These are phyloP conservation scores for Nicator chloris DNA, from an alignment of 2,113 vertebrate species.

Conservation along the genomic window DNA sequence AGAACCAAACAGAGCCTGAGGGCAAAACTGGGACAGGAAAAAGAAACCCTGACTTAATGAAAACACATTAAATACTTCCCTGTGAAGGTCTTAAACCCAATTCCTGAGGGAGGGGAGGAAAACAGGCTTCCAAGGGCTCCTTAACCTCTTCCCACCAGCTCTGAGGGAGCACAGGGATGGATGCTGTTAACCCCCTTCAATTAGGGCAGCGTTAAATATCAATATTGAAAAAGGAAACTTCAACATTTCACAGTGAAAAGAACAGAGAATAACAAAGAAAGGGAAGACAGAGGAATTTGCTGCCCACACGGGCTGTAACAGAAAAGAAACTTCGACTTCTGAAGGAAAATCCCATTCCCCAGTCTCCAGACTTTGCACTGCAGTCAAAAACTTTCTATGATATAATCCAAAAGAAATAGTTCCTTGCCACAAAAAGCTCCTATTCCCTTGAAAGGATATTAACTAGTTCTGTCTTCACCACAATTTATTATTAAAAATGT, in stretches of 20 bases:
- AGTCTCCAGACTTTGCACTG: background rate
- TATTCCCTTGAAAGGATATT: slow-evolving; percentile 53
- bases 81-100: slow-evolving; percentile 12
- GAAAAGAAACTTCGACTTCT: slow-evolving; percentile 12
- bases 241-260: background rate
- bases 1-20: background rate
- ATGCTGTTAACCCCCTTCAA: background rate
- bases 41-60: background rate
- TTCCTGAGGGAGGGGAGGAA: slow-evolving; percentile 8
- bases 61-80: slow-evolving; percentile 46
- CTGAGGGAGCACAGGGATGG: background rate
- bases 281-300: slow-evolving; percentile 21
- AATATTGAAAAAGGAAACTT: background rate
- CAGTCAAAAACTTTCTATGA: background rate
- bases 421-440: slow-evolving; percentile 41
- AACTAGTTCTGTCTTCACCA: slow-evolving; percentile 31
- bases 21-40: background rate
- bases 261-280: background rate
- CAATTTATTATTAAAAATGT: slow-evolving; percentile 42
- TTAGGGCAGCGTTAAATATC: background rate
- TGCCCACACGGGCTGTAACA: background rate
- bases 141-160: slow-evolving; percentile 10
- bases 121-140: background rate
- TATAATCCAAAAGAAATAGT: slow-evolving; percentile 56
- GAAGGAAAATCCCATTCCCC: slow-evolving; percentile 28